Evolutionary conservation across 2,797 vertebrate species (phyloP).

Genomic region (Merluccius polli): DNA sequence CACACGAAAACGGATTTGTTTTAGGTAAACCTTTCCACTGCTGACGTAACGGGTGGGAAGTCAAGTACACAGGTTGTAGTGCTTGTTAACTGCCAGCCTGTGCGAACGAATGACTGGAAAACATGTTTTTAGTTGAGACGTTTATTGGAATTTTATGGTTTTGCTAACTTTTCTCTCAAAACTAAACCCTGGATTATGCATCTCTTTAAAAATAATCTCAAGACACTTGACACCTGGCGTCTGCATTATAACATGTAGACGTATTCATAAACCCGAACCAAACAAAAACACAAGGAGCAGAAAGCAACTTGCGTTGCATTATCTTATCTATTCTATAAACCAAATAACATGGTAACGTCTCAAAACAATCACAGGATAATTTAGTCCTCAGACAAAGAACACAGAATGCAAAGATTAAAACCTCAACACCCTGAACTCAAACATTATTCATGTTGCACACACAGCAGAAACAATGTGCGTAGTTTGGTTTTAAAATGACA

Average conservation of each 20-base stretch:
- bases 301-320: neutral
- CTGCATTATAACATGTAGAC: neutral
- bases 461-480: neutral
- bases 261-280: neutral
- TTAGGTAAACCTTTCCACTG: conserved; percentile 10
- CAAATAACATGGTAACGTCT: neutral
- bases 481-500: neutral
- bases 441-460: neutral
- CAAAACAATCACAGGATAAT: neutral
- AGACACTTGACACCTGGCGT: neutral
- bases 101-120: neutral
- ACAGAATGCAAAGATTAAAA: neutral
- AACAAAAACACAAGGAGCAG: neutral
- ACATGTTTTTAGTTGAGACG: neutral
- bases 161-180: neutral
- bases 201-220: neutral
- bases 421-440: conserved; percentile 1
- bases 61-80: neutral
- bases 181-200: neutral
- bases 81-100: neutral
- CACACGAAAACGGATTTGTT: conserved; percentile 9
- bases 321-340: conserved; percentile 4
- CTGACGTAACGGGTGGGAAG: neutral
- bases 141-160: neutral
- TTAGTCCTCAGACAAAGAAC: neutral